Conservation (phyloP, 2,113 vertebrate species). For the Oceanodroma tethys region DNA sequence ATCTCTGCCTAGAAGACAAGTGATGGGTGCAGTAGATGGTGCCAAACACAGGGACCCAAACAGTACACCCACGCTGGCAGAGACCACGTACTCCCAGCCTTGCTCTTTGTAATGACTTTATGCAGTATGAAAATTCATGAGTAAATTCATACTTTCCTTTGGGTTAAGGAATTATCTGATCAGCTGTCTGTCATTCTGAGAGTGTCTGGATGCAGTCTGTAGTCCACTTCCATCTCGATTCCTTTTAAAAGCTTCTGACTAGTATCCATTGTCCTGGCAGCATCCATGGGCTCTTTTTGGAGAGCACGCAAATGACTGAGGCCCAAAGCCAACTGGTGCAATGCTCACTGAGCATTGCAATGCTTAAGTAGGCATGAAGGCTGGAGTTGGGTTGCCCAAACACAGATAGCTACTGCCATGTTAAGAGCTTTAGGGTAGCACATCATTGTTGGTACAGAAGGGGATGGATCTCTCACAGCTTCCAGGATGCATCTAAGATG, state of each 20-base stretch:
- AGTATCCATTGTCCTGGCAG: conserved; percentile 34
- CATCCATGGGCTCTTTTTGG: background rate
- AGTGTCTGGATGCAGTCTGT: background rate
- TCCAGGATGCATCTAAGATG: background rate
- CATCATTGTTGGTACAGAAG: background rate
- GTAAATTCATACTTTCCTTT: conserved; percentile 38
- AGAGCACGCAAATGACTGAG: background rate
- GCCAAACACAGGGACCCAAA: conserved; percentile 49
- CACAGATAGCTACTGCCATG: background rate
- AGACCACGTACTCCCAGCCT: background rate
- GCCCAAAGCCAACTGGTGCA: conserved; percentile 35
- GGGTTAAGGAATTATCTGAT: conserved; percentile 43
- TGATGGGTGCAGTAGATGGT: conserved; percentile 7
- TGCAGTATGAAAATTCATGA: conserved; percentile 50
- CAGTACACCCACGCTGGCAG: conserved; percentile 11
- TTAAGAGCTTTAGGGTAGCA: background rate
- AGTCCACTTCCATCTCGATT: background rate
- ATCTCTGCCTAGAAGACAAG: conserved; percentile 21
- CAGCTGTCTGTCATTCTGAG: conserved; percentile 30
- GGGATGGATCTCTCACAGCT: background rate
- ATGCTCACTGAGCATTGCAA: background rate
- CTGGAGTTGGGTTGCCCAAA: background rate
- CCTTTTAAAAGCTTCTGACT: conserved; percentile 24
- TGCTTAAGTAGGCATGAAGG: conserved; percentile 25
- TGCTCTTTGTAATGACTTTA: conserved; percentile 5